Evolutionary conservation across 2,113 vertebrate species (phyloP).

Genomic region (Myrmophylax atrothorax): DNA sequence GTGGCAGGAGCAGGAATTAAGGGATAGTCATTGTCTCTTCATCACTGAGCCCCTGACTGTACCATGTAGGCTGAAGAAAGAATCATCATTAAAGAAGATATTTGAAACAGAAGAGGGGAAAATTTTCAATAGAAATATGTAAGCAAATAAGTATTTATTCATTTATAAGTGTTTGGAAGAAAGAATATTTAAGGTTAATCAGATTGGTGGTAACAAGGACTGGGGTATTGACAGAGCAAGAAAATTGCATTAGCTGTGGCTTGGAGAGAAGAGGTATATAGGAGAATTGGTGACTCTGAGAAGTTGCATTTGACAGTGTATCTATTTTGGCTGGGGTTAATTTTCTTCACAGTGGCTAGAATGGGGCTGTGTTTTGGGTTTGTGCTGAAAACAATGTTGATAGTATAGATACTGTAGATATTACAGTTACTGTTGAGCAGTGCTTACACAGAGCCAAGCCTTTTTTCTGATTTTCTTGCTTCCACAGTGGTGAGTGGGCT

Average conservation of each 20-base stretch:
- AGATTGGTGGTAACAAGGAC: background rate
- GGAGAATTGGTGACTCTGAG: background rate
- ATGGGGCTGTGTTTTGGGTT: background rate
- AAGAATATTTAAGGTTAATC: background rate
- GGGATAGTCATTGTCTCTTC: background rate
- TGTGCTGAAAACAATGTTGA: background rate
- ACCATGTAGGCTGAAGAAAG: background rate
- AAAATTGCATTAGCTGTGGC: background rate
- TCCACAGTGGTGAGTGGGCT: background rate
- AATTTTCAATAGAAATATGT: background rate
- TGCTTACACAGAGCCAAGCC: background rate
- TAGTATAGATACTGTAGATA: background rate
- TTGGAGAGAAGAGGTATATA: background rate
- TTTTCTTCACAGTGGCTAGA: background rate
- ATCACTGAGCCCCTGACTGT: background rate
- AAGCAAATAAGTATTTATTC: background rate
- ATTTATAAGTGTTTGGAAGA: background rate
- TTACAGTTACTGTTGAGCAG: background rate
- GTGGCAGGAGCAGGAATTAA: background rate
- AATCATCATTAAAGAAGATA: background rate
- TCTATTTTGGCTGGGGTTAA: background rate
- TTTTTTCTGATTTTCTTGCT: background rate
- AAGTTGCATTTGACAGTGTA: background rate
- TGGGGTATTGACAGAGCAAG: background rate
- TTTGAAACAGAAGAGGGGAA: background rate